These are phyloP conservation scores for Marmota monax DNA, from an alignment of 2,113 vertebrate genomes.

Conservation along the genomic window DNA sequence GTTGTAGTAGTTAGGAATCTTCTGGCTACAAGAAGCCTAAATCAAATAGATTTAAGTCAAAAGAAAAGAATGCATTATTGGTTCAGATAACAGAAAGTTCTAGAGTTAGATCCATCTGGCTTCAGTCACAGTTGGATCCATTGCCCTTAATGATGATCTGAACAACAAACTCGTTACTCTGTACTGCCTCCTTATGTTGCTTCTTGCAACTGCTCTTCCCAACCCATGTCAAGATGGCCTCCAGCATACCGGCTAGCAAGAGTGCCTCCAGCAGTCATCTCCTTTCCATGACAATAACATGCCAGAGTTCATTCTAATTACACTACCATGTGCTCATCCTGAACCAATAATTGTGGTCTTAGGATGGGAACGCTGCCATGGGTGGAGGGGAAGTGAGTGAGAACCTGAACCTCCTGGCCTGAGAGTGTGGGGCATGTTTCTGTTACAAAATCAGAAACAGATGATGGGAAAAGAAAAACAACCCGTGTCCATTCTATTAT, in stretches of 20 bases:
- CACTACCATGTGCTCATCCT: background rate
- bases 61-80: background rate
- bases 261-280: background rate
- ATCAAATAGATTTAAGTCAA: background rate
- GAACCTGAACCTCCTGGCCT: background rate
- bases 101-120: background rate
- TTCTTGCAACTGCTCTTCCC: background rate
- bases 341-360: background rate
- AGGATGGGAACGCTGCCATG: background rate
- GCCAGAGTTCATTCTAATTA: background rate
- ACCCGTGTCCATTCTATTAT: background rate
- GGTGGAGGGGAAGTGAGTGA: background rate
- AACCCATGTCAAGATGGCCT: background rate
- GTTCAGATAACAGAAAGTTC: background rate
- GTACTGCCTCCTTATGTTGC: background rate
- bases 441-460: background rate
- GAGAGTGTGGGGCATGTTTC: background rate
- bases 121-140: background rate
- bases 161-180: accelerated
- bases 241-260: accelerated
- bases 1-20: background rate
- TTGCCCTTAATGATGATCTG: background rate
- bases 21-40: background rate
- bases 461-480: background rate
- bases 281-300: background rate